phyloP scores from a whole-genome alignment of 2,113 vertebrate genomes.

The Mastomys coucha region DNA sequence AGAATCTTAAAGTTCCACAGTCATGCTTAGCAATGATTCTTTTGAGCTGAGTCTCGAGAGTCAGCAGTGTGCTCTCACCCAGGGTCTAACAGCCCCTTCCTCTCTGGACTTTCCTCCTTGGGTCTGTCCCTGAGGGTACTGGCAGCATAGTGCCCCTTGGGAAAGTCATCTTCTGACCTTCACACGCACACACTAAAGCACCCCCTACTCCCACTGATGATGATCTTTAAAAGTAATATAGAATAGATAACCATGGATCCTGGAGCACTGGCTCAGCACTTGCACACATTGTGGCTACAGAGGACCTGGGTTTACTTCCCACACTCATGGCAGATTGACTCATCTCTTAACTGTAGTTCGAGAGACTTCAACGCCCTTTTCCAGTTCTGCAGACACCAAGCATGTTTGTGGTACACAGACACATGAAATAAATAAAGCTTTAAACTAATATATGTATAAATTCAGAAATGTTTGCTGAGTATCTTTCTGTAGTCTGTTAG shows the following conservation, averaged over 20 bases:
- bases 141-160: neutral
- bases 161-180: neutral
- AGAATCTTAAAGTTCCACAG: neutral
- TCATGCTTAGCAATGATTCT: neutral
- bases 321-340: neutral
- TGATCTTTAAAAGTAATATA: neutral
- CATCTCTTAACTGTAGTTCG: neutral
- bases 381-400: neutral
- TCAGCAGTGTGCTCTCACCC: neutral
- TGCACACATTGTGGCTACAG: neutral
- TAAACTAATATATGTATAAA: neutral
- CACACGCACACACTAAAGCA: neutral
- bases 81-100: neutral
- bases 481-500: neutral
- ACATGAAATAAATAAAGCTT: neutral
- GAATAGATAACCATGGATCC: neutral
- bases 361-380: neutral
- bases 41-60: neutral
- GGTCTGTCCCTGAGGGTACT: neutral
- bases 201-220: neutral
- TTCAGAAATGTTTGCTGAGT: constrained; percentile 17
- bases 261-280: neutral
- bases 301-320: neutral
- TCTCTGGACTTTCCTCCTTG: neutral
- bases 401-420: neutral